Percentiles rank a stretch among this genome's conserved stretches.
Conservation (phyloP, 2,888 invertebrate species). For the Macropis europaea region DNA sequence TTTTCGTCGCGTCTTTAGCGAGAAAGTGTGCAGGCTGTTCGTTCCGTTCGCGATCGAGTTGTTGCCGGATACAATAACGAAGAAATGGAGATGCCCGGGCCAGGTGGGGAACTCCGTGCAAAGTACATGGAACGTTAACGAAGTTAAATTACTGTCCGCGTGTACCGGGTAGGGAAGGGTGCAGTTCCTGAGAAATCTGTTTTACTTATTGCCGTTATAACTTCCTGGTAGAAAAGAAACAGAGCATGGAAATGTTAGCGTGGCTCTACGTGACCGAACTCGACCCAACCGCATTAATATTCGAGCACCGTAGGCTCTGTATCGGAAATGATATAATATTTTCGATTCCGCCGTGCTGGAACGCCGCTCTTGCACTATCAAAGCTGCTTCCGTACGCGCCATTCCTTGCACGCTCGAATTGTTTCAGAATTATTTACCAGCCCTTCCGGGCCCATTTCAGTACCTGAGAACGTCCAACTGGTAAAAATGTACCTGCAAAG, state of each 20-base stretch:
- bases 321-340: conserved; percentile 25
- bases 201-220: conserved; percentile 34
- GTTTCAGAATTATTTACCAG: background rate
- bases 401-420: conserved; percentile 5
- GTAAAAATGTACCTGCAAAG: too few relatives aligned
- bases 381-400: background rate
- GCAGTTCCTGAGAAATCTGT: conserved; percentile 27
- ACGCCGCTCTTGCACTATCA: conserved; percentile 2
- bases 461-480: too few relatives aligned
- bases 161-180: background rate
- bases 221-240: conserved; percentile 17
- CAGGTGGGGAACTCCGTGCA: background rate
- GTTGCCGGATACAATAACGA: background rate
- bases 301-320: conserved; percentile 9
- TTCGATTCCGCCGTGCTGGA: background rate
- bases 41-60: background rate
- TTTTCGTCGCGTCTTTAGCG: too few relatives aligned
- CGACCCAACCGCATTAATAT: conserved; percentile 7
- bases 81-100: background rate
- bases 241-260: conserved; percentile 35
- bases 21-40: too few relatives aligned
- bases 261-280: conserved; percentile 22
- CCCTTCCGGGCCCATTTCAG: too few relatives aligned
- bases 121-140: conserved; percentile 20
- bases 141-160: conserved; percentile 20